phyloP scores from a whole-genome alignment of 2,113 vertebrate species.

The Corapipo altera region DNA sequence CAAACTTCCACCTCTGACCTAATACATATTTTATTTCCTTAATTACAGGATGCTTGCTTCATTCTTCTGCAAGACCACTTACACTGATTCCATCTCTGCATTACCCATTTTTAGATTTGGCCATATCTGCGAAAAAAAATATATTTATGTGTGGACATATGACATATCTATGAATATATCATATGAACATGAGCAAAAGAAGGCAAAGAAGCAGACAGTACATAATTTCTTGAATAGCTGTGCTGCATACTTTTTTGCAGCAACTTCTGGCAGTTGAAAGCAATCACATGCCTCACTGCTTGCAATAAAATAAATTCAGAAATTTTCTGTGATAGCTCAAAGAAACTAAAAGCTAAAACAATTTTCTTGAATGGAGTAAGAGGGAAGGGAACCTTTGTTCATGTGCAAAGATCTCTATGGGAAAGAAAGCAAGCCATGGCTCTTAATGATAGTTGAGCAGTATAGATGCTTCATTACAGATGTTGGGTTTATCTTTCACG shows the following conservation, averaged over 20 bases:
- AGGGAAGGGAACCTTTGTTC: neutral
- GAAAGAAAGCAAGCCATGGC: neutral
- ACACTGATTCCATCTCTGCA: neutral
- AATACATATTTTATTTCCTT: neutral
- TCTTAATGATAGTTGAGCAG: neutral
- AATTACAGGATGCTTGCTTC: neutral
- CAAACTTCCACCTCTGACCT: neutral
- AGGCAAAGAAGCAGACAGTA: neutral
- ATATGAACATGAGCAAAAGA: neutral
- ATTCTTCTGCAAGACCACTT: neutral
- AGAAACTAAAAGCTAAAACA: neutral
- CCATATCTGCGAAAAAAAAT: neutral
- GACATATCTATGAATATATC: neutral
- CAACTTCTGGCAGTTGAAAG: neutral
- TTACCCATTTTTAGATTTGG: neutral
- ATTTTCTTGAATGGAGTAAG: neutral
- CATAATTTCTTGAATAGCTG: neutral
- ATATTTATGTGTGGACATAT: neutral
- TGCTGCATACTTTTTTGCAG: neutral
- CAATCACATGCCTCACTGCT: neutral
- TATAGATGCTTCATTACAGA: neutral
- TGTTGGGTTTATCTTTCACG: neutral
- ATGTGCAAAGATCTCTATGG: neutral
- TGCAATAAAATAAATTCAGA: neutral
- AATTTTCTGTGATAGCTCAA: neutral